Conservation (phyloP, 2,113 vertebrate genomes). For the Indicator indicator region DNA sequence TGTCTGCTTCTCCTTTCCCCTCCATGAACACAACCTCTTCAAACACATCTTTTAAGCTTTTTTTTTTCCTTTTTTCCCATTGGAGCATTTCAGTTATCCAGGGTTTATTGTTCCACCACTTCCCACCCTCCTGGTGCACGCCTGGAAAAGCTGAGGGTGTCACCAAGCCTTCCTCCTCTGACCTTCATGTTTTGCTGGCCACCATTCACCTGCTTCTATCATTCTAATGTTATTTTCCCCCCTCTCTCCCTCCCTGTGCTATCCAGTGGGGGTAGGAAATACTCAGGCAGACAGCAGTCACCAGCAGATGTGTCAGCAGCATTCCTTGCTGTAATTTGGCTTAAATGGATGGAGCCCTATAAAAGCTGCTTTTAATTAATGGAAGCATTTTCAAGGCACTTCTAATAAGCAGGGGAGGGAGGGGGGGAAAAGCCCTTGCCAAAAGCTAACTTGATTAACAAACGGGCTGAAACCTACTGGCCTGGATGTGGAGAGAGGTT, state of each 20-base stretch:
- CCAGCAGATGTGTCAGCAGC: conserved; percentile 37
- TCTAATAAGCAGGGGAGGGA: neutral
- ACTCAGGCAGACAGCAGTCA: conserved; percentile 47
- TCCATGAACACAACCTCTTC: neutral
- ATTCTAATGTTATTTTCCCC: neutral
- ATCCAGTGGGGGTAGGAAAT: conserved; percentile 22
- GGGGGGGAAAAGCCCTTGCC: neutral
- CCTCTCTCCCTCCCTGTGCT: conserved; percentile 13
- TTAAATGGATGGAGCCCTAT: conserved; percentile 49
- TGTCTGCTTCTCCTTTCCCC: neutral
- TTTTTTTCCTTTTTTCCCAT: neutral
- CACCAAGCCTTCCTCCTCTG: conserved; percentile 7
- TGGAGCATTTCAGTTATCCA: neutral
- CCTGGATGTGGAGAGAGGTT: neutral
- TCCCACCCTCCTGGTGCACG: conserved; percentile 15
- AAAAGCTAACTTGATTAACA: conserved; percentile 56
- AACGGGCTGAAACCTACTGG: conserved; percentile 30
- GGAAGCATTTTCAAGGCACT: conserved; percentile 61
- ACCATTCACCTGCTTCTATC: conserved; percentile 40
- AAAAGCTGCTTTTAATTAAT: conserved; percentile 45
- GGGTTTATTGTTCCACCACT: neutral
- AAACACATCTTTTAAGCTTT: neutral
- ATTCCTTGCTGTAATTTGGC: conserved; percentile 44
- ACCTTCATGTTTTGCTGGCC: conserved; percentile 58
- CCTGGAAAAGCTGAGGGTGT: conserved; percentile 8